Evolutionary conservation across 2,797 vertebrate genomes (phyloP).

Genomic region (Pangasius djambal): DNA sequence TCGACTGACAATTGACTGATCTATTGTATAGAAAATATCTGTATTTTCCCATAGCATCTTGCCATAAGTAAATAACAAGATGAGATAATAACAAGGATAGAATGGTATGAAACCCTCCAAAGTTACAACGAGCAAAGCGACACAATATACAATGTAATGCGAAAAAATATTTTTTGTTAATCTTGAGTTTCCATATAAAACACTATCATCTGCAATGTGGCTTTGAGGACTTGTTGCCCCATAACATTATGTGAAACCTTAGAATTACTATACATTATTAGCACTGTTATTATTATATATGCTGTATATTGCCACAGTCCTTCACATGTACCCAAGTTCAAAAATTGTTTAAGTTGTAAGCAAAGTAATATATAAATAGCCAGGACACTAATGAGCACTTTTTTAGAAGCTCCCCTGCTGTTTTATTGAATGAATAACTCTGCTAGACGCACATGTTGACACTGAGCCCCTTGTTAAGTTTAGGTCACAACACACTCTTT

Average conservation of each 20-base stretch:
- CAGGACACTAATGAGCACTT: slow-evolving; percentile 44
- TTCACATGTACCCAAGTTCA: not conserved
- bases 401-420: slow-evolving; percentile 24
- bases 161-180: not conserved
- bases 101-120: not conserved
- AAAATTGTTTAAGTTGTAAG: slow-evolving; percentile 3
- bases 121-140: not conserved
- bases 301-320: not conserved
- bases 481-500: slow-evolving; percentile 44
- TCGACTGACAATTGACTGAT: not conserved
- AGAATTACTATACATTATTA: not conserved
- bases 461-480: slow-evolving; percentile 30
- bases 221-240: not conserved
- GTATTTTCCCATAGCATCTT: not conserved
- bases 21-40: not conserved
- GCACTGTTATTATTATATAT: not conserved
- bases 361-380: slow-evolving; percentile 6
- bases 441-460: slow-evolving; percentile 36
- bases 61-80: not conserved
- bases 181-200: not conserved
- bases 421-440: slow-evolving; percentile 40
- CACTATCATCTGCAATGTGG: not conserved
- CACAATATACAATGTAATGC: not conserved
- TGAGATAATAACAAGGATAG: too few species aligned
- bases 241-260: not conserved